Evolutionary conservation across 2,888 invertebrate genomes (phyloP), one percentile per base, ranked within the genome.

Genomic region (Lepidochitona cinerea): DNA sequence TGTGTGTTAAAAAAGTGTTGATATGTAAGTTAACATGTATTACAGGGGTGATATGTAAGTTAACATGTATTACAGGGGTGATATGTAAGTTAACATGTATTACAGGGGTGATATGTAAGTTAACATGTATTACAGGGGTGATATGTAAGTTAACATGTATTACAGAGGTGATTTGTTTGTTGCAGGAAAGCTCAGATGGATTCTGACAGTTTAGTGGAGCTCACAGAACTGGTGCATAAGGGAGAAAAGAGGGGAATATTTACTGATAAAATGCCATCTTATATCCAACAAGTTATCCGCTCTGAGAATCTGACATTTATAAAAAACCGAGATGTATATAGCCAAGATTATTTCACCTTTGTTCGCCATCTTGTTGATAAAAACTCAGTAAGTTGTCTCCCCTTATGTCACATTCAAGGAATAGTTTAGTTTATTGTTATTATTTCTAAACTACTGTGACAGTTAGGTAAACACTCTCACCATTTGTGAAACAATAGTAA

Each of bases 301-400:
- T 90, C 91, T 49, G 91, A 91, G 81, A 92, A 92, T 83, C 87
- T 92, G 41, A 88, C 88, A 7, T 92, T 92, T 77, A 88, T 91
- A 81, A 90, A 90, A 77, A 91, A 92, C 80, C 81, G 91, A 37
- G 91, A 91, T 78, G 88, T 92, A 65, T 92, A 90, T 80, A 90
- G 90, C 80, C 83, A 84, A 1, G 90, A 91, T 65, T 92, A 92
- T 79, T 92, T 91, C 83, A 81, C 80, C 37, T 92, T 92, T 81
- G 85, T 92, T 52, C 84, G 85, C 67, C 84, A 89, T 36, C 81
- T 91, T 6, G 81, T 85, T 23, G 76, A 79, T 7, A 75, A 69
- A 64, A 86, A 87, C 74, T 75, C 82, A 68, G 86, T 86, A 79
- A 81, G 81, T 77, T 37, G 23, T 7, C 23, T 49, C 49, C 49